Percentiles rank a stretch among this genome's conserved stretches.
Evolutionary conservation across 2,797 vertebrate species (phyloP).

Genomic region (Adrianichthys oophorus): DNA sequence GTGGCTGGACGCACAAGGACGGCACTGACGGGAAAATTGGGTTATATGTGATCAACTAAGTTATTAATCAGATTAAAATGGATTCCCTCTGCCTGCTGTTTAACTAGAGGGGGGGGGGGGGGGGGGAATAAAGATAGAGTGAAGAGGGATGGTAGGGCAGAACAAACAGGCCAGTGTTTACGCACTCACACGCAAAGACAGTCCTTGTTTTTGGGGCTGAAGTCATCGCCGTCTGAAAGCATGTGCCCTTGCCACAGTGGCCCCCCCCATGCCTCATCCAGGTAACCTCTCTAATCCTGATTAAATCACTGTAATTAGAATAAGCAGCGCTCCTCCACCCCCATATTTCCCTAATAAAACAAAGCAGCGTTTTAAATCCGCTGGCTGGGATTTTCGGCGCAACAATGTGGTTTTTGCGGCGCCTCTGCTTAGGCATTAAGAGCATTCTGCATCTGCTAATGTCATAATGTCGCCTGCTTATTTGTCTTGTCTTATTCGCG

Average conservation of each 20-base stretch:
- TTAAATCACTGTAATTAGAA: slow-evolving; percentile 84
- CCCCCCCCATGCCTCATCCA: slow-evolving; percentile 67
- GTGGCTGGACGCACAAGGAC: slow-evolving; percentile 94
- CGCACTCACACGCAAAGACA: slow-evolving; percentile 60
- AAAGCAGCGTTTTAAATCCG: slow-evolving; percentile 78
- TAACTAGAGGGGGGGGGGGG: slow-evolving; percentile 80
- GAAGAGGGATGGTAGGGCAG: slow-evolving; percentile 40
- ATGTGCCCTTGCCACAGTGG: slow-evolving; percentile 64
- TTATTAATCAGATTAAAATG: slow-evolving; percentile 99
- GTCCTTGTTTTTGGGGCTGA: slow-evolving; percentile 62
- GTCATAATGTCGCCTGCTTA: slow-evolving; percentile 76
- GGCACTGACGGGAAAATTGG: slow-evolving; percentile 97
- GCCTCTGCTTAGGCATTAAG: slow-evolving; percentile 81
- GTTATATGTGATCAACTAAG: slow-evolving; percentile 99
- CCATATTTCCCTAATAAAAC: slow-evolving; percentile 80
- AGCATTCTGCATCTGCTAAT: slow-evolving; percentile 81
- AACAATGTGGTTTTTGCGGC: slow-evolving; percentile 81
- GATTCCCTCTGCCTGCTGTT: slow-evolving; percentile 88
- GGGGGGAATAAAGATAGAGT: slow-evolving; percentile 37
- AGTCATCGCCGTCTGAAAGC: slow-evolving; percentile 55
- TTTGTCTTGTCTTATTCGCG: slow-evolving; percentile 70
- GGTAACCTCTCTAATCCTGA: slow-evolving; percentile 83
- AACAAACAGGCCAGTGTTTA: slow-evolving; percentile 79
- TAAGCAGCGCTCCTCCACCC: slow-evolving; percentile 72
- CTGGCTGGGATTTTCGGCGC: slow-evolving; percentile 79